Conservation (phyloP, 1,140 invertebrate genomes). For the Globodera rostochiensis region DNA sequence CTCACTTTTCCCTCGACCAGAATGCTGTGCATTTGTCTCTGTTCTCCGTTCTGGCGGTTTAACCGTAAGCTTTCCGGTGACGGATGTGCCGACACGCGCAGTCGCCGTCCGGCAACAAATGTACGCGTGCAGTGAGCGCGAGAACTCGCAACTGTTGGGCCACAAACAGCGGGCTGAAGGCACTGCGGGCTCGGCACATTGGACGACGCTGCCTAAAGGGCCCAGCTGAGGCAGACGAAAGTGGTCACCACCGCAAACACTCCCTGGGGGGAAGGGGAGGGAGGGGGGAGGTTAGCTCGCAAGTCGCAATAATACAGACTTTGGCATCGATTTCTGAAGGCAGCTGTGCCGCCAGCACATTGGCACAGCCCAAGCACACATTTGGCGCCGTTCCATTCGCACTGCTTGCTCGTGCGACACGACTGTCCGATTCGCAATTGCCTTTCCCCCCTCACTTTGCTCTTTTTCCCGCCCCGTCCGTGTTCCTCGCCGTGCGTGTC, state of each 20-base stretch:
- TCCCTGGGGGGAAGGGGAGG: conserved; percentile 9
- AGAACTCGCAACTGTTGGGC: conserved; percentile 45
- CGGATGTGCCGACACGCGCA: conserved; percentile 11
- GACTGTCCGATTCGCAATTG: background rate
- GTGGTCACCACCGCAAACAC: conserved; percentile 9
- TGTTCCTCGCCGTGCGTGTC: conserved; percentile 29
- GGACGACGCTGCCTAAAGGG: conserved; percentile 35
- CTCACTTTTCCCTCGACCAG: conserved; percentile 16
- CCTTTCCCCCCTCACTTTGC: conserved; percentile 2
- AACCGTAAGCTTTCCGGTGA: conserved; percentile 4
- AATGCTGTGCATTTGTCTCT: background rate
- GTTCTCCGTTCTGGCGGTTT: conserved; percentile 8
- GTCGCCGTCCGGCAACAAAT: conserved; percentile 50
- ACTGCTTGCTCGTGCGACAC: conserved; percentile 47
- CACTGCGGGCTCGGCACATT: conserved; percentile 12
- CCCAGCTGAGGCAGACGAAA: conserved; percentile 35
- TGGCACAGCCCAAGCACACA: conserved; percentile 38
- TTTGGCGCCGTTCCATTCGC: conserved; percentile 43
- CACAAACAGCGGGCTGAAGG: conserved; percentile 24
- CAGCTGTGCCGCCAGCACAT: conserved; percentile 44
- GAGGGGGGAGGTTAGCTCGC: background rate
- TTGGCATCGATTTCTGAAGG: conserved; percentile 50
- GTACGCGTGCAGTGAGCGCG: conserved; percentile 47
- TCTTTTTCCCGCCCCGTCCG: conserved; percentile 15
- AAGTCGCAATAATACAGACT: conserved; percentile 30